Percentiles rank a stretch among this genome's conserved stretches.
Evolutionary conservation across 2,888 invertebrate species (phyloP).

Genomic region (Luperina nickerlii): DNA sequence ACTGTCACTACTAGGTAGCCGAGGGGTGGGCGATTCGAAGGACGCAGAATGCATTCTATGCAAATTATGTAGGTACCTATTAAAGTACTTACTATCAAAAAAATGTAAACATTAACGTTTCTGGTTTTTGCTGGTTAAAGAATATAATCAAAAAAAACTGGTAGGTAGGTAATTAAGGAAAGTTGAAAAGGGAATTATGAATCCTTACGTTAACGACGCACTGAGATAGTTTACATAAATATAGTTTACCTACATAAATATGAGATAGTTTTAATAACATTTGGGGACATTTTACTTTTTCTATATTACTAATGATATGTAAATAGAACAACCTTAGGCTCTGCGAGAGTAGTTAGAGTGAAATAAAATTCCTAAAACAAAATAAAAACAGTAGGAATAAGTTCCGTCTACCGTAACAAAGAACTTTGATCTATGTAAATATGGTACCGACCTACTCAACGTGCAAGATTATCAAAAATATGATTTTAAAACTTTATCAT

Average conservation of each 20-base stretch:
- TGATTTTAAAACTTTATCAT: not conserved
- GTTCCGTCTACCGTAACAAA: not conserved
- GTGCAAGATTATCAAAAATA: not conserved
- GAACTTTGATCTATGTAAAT: not conserved
- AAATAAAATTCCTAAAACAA: not conserved
- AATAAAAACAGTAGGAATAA: not conserved
- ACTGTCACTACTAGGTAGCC: constrained; percentile 3
- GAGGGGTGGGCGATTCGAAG: constrained; percentile 33
- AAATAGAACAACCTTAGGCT: not conserved
- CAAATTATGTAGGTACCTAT: constrained; percentile 3
- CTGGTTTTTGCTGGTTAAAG: not conserved
- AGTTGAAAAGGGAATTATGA: not conserved
- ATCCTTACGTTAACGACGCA: not conserved
- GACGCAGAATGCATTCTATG: constrained; percentile 32
- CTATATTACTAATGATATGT: not conserved
- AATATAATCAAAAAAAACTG: not conserved
- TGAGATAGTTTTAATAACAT: not conserved
- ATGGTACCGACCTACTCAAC: not conserved
- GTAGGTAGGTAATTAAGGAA: not conserved
- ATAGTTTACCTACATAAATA: no score
- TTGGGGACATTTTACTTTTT: not conserved
- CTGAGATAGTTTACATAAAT: not conserved
- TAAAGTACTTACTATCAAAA: not conserved
- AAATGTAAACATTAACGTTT: not conserved
- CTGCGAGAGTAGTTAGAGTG: not conserved